Percentiles rank a stretch among this genome's conserved stretches.
phyloP scores from a whole-genome alignment of 2,888 invertebrate genomes.

The Apomyelois bistriatella region DNA sequence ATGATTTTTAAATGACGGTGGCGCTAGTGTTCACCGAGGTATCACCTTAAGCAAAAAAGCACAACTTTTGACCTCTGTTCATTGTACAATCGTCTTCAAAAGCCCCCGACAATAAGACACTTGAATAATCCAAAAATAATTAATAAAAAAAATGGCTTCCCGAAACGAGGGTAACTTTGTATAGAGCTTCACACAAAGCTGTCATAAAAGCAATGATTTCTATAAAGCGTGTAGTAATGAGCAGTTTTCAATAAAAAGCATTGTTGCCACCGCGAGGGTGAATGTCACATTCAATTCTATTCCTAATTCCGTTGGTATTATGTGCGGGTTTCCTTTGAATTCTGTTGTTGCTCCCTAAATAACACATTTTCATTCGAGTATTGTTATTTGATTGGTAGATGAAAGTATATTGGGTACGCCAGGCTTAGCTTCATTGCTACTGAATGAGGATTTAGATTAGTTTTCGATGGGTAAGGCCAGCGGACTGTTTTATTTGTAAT shows the following conservation, averaged over 20 bases:
- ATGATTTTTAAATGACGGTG: no score
- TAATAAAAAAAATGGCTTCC: slow-evolving; percentile 7
- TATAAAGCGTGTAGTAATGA: slow-evolving; percentile 8
- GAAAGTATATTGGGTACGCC: background rate
- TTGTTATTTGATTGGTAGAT: slow-evolving; percentile 8
- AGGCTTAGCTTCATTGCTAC: background rate
- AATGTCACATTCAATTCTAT: background rate
- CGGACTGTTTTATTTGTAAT: no score
- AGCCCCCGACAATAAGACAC: background rate
- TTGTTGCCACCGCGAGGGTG: slow-evolving; percentile 1
- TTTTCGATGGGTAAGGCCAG: no score
- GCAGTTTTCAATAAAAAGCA: slow-evolving; percentile 8
- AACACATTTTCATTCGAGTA: slow-evolving; percentile 2
- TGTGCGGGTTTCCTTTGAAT: background rate
- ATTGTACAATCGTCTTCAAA: background rate
- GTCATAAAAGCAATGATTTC: slow-evolving; percentile 10
- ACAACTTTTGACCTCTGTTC: background rate
- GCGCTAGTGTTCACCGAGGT: no score
- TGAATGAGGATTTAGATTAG: background rate
- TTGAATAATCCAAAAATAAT: slow-evolving; percentile 5
- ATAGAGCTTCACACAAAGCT: slow-evolving; percentile 3
- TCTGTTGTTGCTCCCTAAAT: background rate
- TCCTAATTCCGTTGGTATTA: background rate
- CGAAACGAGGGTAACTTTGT: background rate
- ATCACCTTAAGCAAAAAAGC: no score